A percentile compares a stretch with the other conserved stretches of the same genome.
phyloP scores from a whole-genome alignment of 2,888 invertebrate species.

The Cancer borealis region DNA sequence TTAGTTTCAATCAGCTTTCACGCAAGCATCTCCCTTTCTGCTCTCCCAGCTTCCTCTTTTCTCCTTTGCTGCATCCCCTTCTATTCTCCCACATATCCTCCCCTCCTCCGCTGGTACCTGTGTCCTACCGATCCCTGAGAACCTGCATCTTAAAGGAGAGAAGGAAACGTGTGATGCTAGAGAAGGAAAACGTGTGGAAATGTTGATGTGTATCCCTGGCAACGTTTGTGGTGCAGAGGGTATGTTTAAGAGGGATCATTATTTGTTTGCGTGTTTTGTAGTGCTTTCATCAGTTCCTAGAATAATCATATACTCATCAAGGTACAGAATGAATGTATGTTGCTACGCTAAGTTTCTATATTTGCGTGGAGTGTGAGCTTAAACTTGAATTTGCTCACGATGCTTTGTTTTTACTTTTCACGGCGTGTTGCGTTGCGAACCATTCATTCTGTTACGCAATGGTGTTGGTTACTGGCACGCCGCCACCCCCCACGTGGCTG shows the following conservation, averaged over 20 bases:
- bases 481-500: conserved; percentile 20
- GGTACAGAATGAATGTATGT: neutral
- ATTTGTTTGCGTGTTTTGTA: neutral
- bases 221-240: neutral
- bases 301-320: neutral
- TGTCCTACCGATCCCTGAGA: neutral
- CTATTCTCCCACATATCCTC: neutral
- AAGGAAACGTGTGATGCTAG: neutral
- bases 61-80: conserved; percentile 37
- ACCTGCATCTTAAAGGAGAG: neutral
- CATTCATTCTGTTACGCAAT: conserved; percentile 43
- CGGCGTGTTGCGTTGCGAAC: conserved; percentile 29
- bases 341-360: neutral
- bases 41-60: neutral
- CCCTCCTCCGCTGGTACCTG: neutral
- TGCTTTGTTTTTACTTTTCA: neutral
- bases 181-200: neutral
- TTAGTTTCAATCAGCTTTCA: conserved; percentile 25
- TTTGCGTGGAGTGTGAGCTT: neutral
- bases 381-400: neutral
- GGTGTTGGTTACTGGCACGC: conserved; percentile 34
- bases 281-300: neutral
- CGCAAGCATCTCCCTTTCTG: neutral
- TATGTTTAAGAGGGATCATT: neutral
- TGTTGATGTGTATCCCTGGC: neutral